Conservation (phyloP, 2,113 vertebrate genomes). For the Hepsetus odoe region DNA sequence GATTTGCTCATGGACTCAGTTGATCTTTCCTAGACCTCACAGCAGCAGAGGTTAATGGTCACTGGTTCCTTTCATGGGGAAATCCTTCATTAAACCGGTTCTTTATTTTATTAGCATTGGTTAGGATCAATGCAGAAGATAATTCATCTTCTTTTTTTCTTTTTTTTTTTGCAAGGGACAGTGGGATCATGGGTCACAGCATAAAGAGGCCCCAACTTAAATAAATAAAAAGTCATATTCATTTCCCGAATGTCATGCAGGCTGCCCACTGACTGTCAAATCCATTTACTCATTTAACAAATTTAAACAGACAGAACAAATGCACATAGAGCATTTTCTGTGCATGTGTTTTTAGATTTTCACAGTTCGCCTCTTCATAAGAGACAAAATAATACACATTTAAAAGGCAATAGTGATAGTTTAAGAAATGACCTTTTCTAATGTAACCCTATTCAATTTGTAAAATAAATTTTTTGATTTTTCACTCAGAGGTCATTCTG, state of each 20-base stretch:
- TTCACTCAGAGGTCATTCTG: neutral
- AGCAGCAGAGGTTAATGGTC: slow-evolving; percentile 70
- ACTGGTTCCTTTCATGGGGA: slow-evolving; percentile 61
- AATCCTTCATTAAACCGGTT: slow-evolving; percentile 78
- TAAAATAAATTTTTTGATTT: neutral
- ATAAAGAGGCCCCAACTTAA: slow-evolving; percentile 71
- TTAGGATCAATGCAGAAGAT: slow-evolving; percentile 78
- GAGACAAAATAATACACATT: neutral
- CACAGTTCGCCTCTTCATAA: too few relatives aligned
- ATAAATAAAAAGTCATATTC: slow-evolving; percentile 59
- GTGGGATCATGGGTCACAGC: slow-evolving; percentile 70
- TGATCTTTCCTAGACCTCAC: slow-evolving; percentile 68
- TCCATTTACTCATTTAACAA: slow-evolving; percentile 14
- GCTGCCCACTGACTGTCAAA: slow-evolving; percentile 30
- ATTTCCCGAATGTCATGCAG: slow-evolving; percentile 38
- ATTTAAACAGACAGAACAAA: neutral
- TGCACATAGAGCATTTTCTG: neutral
- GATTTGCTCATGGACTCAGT: slow-evolving; percentile 77
- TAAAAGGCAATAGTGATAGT: neutral
- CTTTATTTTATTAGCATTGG: slow-evolving; percentile 80
- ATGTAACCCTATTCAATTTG: neutral
- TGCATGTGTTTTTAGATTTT: neutral
- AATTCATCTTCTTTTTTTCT: slow-evolving; percentile 68
- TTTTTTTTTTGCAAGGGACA: slow-evolving; percentile 66
- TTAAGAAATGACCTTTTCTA: neutral